Conservation (phyloP, 2,113 vertebrate species). For the Ia io region DNA sequence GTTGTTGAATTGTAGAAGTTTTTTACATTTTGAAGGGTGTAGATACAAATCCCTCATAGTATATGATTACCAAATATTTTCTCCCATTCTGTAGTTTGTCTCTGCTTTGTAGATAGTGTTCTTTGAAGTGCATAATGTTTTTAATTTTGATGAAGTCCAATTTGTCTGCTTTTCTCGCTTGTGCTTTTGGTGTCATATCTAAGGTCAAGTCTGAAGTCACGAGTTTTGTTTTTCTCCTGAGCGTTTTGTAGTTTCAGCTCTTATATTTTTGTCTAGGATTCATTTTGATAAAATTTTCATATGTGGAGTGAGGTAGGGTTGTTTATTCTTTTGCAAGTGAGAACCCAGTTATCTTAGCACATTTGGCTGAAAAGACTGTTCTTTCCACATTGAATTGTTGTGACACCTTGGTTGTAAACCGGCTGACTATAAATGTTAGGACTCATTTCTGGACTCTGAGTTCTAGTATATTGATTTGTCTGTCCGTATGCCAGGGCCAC, state of each 20-base stretch:
- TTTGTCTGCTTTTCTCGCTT: too few relatives aligned
- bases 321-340: neutral
- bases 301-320: neutral
- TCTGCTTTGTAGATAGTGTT: neutral
- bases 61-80: neutral
- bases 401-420: neutral
- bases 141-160: neutral
- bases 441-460: neutral
- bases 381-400: neutral
- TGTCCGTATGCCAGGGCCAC: neutral
- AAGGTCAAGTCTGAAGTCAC: rapidly evolving
- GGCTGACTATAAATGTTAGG: rapidly evolving
- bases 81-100: neutral
- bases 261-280: rapidly evolving
- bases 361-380: neutral
- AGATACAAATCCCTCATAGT: too few relatives aligned
- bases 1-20: neutral
- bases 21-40: neutral
- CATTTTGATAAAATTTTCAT: neutral
- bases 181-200: neutral
- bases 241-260: neutral
- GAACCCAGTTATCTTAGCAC: too few relatives aligned
- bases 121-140: neutral
- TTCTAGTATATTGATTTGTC: rapidly evolving
- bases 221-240: neutral